A percentile compares a stretch with the other conserved stretches of the same genome.
phyloP scores from a whole-genome alignment of 2,113 vertebrate species.

The Carassius auratus region DNA sequence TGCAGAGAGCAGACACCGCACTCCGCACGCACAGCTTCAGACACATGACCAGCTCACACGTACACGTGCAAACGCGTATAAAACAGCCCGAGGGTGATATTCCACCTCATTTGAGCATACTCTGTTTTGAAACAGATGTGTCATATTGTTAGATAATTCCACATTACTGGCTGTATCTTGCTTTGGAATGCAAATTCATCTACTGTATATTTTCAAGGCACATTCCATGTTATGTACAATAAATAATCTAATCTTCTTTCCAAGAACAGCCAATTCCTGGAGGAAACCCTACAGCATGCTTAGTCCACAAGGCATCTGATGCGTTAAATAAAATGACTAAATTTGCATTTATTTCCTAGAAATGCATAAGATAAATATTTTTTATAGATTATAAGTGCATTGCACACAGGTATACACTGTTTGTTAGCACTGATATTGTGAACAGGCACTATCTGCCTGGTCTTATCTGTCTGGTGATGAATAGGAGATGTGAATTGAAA shows the following conservation, averaged over 20 bases:
- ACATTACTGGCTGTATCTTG: background rate
- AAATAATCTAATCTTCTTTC: background rate
- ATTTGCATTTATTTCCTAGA: background rate
- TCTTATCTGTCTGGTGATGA: slow-evolving; percentile 40
- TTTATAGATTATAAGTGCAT: background rate
- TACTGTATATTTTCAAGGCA: background rate
- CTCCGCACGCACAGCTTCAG: slow-evolving; percentile 47
- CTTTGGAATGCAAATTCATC: background rate
- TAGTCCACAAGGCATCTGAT: background rate
- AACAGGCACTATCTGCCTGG: background rate
- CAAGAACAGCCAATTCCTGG: background rate
- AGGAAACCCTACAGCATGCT: background rate
- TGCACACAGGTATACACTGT: slow-evolving; percentile 15
- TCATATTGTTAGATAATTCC: slow-evolving; percentile 12
- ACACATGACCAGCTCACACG: slow-evolving; percentile 29
- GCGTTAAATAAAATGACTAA: background rate
- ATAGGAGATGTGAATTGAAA: slow-evolving; percentile 6
- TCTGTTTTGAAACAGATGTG: slow-evolving; percentile 13
- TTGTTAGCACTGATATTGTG: slow-evolving; percentile 25
- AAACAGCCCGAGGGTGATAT: slow-evolving; percentile 34
- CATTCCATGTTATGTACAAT: background rate
- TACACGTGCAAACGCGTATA: slow-evolving; percentile 34
- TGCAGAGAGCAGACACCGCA: slow-evolving; percentile 60
- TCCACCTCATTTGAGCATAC: background rate
- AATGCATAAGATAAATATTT: background rate